Base-by-base conservation (phyloP, 2,797 vertebrate genomes). In the Falco biarmicus region DNA sequence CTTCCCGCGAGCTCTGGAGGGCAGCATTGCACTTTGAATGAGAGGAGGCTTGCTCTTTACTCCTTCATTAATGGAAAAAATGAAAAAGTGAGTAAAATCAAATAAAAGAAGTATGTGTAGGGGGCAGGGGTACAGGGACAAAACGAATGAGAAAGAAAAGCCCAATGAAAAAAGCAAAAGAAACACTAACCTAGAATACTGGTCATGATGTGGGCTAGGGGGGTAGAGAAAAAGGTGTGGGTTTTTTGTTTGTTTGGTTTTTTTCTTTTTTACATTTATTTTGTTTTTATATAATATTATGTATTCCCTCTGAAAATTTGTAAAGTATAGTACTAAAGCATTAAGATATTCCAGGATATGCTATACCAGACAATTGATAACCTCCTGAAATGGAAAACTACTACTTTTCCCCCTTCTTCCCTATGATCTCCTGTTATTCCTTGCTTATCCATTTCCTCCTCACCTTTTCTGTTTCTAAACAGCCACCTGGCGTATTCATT, bases 11-110 rank as follows among this genome's bases (percentile, higher is more conserved):
- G 13, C 98, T 95, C 95, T 85, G 97, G 98, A 97, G 98, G 98
- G 98, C 97, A 98, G 98, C 96, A 97, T 98, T 98, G 97, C 96
- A 97, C 98, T 97, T 96, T 11, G 88, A 84, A 97, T 97, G 81
- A 87, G 80, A 89, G 78, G 54, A 34, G 2, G 18, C 80, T 47
- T 10, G 41, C 5, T 64, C 61, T 88, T 78, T n/a, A 37, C 39
- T 87, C 68, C 70, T 93, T 91, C 71, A 60, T 93, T 97, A 97
- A 96, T 92, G 60, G 70, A 94, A 96, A 97, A 95, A 88, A 83
- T 51, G 64, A 77, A 84, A 70, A 96, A 95, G 78, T 45, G 89
- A 96, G 66, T 92, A 39, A 54, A 84, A 48, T 34, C 16, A 48
- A 41, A 63, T 21, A 4, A 6, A 43, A 59, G 13, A 50, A 20